Percentiles rank a stretch among this genome's conserved stretches.
Conservation (phyloP, 2,888 invertebrate genomes). For the Cyclophora albipunctata region DNA sequence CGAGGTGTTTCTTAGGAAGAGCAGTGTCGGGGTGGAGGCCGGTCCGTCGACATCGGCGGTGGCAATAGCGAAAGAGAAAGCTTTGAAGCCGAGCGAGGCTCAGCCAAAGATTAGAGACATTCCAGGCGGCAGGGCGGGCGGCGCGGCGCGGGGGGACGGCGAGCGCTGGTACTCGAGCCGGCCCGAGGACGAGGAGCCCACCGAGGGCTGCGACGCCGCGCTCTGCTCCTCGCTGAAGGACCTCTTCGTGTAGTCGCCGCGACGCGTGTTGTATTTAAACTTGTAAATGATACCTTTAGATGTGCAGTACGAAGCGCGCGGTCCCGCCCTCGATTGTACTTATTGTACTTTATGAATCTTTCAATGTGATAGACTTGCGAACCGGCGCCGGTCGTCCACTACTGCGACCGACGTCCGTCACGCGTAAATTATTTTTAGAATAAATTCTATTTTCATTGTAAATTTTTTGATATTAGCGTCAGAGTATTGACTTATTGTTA, state of each 20-base stretch:
- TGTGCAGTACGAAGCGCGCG: slow-evolving; percentile 42
- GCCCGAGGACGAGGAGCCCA: slow-evolving; percentile 81
- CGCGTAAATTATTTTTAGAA: slow-evolving; percentile 68
- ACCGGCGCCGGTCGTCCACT: slow-evolving; percentile 58
- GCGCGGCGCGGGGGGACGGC: slow-evolving; percentile 32
- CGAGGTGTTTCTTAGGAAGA: slow-evolving; percentile 84
- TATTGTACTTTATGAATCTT: slow-evolving; percentile 67
- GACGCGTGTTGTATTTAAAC: slow-evolving; percentile 37
- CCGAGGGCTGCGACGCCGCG: slow-evolving; percentile 85
- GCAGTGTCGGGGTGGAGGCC: slow-evolving; percentile 61
- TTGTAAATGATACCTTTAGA: slow-evolving; percentile 60
- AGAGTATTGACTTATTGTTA: slow-evolving; percentile 67
- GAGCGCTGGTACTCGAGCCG: slow-evolving; percentile 78
- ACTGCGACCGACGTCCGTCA: slow-evolving; percentile 58
- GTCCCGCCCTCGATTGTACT: slow-evolving; percentile 29
- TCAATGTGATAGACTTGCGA: slow-evolving; percentile 70
- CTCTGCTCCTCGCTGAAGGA: slow-evolving; percentile 90
- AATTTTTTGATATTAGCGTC: slow-evolving; percentile 71
- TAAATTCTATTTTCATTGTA: slow-evolving; percentile 75
- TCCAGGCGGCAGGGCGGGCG: slow-evolving; percentile 45
- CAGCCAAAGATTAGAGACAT: slow-evolving; percentile 52
- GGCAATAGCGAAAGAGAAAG: slow-evolving; percentile 33
- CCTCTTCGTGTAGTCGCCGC: slow-evolving; percentile 83
- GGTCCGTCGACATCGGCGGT: slow-evolving; percentile 43
- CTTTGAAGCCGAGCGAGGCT: slow-evolving; percentile 42